A percentile compares a stretch with the other conserved stretches of the same genome.
Conservation (phyloP, 2,113 vertebrate genomes). For the Anoplopoma fimbria region DNA sequence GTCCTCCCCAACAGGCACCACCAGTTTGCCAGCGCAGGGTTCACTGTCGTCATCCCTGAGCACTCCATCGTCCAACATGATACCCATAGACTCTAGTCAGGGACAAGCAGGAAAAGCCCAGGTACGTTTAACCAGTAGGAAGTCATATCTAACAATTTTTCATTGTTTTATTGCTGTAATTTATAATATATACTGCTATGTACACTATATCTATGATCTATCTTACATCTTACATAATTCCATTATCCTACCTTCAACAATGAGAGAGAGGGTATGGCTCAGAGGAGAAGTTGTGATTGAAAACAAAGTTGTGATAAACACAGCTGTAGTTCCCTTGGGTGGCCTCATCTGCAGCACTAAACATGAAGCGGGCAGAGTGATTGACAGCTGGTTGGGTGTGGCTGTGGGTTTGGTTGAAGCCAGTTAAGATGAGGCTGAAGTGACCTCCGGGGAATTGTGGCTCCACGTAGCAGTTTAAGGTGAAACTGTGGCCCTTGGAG, state of each 20-base stretch:
- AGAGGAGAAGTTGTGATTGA: conserved; percentile 16
- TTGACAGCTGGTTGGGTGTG: conserved; percentile 20
- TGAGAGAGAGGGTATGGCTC: conserved; percentile 15
- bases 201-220: not conserved
- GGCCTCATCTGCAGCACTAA: not conserved
- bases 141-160: not conserved
- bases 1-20: fast-evolving
- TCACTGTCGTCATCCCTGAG: not conserved
- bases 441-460: conserved; percentile 31
- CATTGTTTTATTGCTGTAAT: not conserved
- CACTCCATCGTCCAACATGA: conserved; percentile 1
- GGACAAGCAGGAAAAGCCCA: not conserved
- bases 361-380: conserved; percentile 20
- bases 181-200: not conserved
- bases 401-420: not conserved
- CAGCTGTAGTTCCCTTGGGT: conserved; percentile 35
- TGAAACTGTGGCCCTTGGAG: conserved; percentile 9
- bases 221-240: not conserved
- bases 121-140: not conserved
- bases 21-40: not conserved
- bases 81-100: not conserved
- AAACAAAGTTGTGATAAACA: conserved; percentile 42
- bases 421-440: conserved; percentile 28
- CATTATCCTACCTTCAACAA: not conserved
- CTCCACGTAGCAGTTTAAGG: conserved; percentile 23